Evolutionary conservation across 92 coral and sea anemone species (phyloP).

Genomic region (Porites divaricata): DNA sequence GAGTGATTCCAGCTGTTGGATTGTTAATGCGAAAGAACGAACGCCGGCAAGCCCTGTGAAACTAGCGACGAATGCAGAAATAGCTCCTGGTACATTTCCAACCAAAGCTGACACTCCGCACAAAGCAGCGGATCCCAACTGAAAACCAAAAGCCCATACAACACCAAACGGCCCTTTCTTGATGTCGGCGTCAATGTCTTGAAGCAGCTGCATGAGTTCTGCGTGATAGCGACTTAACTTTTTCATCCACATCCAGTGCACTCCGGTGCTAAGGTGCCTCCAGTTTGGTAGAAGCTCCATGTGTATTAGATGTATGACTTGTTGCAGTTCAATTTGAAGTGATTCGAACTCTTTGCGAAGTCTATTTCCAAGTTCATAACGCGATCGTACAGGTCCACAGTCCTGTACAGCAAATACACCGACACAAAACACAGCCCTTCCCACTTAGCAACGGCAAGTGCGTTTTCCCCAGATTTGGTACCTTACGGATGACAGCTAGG

Average conservation of each 20-base stretch:
- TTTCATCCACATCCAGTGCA: neutral
- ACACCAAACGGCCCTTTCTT: neutral
- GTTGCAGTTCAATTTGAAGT: constrained; percentile 12
- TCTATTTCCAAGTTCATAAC: constrained; percentile 10
- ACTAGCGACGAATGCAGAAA: neutral
- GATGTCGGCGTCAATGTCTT: neutral
- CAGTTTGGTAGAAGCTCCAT: constrained; percentile 7
- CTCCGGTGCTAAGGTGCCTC: neutral
- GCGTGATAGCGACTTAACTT: constrained; percentile 18
- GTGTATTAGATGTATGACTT: neutral
- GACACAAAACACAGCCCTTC: neutral
- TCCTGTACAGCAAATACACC: neutral
- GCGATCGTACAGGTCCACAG: constrained; percentile 14
- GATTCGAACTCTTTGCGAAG: constrained; percentile 11
- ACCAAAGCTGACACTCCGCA: neutral
- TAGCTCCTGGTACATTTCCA: constrained; percentile 15
- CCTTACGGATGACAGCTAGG: constrained; percentile 11
- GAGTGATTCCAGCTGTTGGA: neutral
- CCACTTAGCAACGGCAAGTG: neutral
- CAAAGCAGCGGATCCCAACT: neutral
- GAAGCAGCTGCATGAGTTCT: neutral
- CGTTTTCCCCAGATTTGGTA: neutral
- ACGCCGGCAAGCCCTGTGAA: neutral
- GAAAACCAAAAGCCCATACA: neutral
- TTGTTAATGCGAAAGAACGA: neutral